A percentile compares a stretch with the other conserved stretches of the same genome.
phyloP scores from a whole-genome alignment of 1,140 invertebrate species.

The Neodiprion pinetum region DNA sequence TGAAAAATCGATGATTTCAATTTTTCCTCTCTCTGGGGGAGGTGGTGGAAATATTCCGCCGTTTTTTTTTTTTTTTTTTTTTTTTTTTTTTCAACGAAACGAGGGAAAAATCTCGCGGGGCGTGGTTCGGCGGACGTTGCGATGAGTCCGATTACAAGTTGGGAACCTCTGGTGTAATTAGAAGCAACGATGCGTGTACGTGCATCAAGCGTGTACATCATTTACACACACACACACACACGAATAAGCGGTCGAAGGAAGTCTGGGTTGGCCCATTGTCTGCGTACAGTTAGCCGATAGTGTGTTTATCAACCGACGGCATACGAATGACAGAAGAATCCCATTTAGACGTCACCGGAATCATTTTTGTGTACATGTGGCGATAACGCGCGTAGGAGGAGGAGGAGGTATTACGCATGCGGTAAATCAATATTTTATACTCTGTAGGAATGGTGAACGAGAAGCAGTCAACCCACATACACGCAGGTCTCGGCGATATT shows the following conservation, averaged over 20 bases:
- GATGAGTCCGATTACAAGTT: background rate
- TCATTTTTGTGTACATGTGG: background rate
- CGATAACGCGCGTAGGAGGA: background rate
- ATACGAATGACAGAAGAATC: background rate
- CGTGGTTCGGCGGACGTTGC: too few species aligned
- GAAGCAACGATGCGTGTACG: background rate
- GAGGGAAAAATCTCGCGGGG: too few species aligned
- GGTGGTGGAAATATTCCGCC: too few species aligned
- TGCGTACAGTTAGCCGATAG: conserved; percentile 4
- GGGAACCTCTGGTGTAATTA: background rate
- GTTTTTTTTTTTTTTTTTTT: too few species aligned
- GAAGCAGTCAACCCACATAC: background rate
- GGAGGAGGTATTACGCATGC: background rate
- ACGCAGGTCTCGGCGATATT: too few species aligned
- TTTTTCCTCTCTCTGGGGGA: too few species aligned
- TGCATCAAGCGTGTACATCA: background rate
- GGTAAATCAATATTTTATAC: too few species aligned
- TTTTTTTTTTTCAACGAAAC: too few species aligned
- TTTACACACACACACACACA: too few species aligned
- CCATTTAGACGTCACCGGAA: conserved; percentile 4
- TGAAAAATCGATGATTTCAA: too few species aligned
- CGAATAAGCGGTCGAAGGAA: background rate
- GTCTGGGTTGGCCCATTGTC: background rate
- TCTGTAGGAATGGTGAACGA: background rate
- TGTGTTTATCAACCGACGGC: background rate